phyloP scores from a whole-genome alignment of 2,888 invertebrate genomes.

The Rapana venosa region DNA sequence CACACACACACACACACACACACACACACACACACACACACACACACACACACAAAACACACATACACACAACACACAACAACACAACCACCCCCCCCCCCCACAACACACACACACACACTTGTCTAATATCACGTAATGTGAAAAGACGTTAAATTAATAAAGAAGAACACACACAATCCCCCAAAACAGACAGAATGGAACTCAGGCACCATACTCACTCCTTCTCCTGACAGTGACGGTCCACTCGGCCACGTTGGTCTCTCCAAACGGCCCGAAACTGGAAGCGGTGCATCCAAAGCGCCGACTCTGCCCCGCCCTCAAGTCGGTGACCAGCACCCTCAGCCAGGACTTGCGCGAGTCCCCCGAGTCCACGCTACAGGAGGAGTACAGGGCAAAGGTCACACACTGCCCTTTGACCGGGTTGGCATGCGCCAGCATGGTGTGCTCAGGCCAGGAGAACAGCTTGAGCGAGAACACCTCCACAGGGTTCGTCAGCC shows the following conservation, averaged over 20 bases:
- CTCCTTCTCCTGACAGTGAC: not conserved
- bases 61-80: too few species aligned
- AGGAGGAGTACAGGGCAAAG: constrained; percentile 12
- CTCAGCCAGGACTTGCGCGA: constrained; percentile 22
- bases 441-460: not conserved
- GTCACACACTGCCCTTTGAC: constrained; percentile 22
- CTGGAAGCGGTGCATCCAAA: constrained; percentile 29
- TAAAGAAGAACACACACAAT: not conserved
- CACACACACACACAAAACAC: too few species aligned
- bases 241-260: not conserved
- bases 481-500: constrained; percentile 4
- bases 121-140: too few species aligned
- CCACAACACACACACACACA: too few species aligned
- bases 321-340: constrained; percentile 10
- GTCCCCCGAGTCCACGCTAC: constrained; percentile 9
- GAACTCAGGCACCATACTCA: not conserved
- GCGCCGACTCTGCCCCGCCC: constrained; percentile 11
- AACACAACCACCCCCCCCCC: too few species aligned
- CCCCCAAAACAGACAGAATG: too few species aligned
- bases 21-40: too few species aligned
- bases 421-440: constrained; percentile 23
- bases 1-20: not conserved
- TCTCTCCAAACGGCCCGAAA: not conserved
- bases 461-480: constrained; percentile 16
- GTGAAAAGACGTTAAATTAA: too few species aligned